Conservation (phyloP, 2,888 invertebrate species). For the Dasypogon diadema region DNA sequence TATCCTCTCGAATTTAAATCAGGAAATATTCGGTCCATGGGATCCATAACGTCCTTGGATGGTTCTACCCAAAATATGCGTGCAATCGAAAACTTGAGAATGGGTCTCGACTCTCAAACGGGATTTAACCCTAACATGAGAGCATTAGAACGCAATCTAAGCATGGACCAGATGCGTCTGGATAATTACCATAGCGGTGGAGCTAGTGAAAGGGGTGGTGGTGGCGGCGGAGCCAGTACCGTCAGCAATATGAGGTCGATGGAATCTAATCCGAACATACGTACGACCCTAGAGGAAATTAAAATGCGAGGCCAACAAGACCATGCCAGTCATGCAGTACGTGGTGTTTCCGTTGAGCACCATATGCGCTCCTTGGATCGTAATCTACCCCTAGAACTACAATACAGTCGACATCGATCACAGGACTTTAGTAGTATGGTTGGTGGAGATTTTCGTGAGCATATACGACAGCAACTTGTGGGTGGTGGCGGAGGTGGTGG, state of each 20-base stretch:
- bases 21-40: slow-evolving; percentile 56
- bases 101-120: slow-evolving; percentile 46
- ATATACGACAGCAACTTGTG: slow-evolving; percentile 66
- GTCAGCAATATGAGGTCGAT: slow-evolving; percentile 55
- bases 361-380: slow-evolving; percentile 69
- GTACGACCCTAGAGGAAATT: slow-evolving; percentile 56
- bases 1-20: slow-evolving; percentile 57
- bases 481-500: slow-evolving; percentile 63
- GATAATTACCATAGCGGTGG: slow-evolving; percentile 28
- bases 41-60: slow-evolving; percentile 58
- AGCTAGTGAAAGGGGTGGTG: neutral
- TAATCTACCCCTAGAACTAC: slow-evolving; percentile 67
- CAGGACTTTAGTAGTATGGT: slow-evolving; percentile 58
- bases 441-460: slow-evolving; percentile 66
- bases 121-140: slow-evolving; percentile 54
- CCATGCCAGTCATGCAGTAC: neutral
- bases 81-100: slow-evolving; percentile 56
- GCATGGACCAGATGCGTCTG: slow-evolving; percentile 60
- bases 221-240: slow-evolving; percentile 39
- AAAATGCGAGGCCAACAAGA: slow-evolving; percentile 56
- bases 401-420: slow-evolving; percentile 68
- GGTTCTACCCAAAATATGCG: slow-evolving; percentile 56
- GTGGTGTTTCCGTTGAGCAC: slow-evolving; percentile 63
- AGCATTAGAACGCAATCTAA: slow-evolving; percentile 64
- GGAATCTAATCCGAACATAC: slow-evolving; percentile 58